Base-by-base conservation (phyloP, 2,113 vertebrate genomes). In the Murina feae region DNA sequence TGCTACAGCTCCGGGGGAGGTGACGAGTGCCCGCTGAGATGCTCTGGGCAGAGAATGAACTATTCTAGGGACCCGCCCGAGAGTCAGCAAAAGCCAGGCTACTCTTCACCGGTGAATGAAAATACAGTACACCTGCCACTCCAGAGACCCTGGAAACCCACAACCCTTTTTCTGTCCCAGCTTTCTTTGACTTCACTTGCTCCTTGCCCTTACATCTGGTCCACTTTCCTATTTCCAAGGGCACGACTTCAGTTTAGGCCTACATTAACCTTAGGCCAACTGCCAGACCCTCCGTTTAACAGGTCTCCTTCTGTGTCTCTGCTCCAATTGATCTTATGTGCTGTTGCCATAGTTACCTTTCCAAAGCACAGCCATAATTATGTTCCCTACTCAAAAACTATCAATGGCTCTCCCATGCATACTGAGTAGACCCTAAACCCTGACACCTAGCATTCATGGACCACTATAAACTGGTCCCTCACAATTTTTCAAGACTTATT, bases 21-120 rank as follows among this genome's bases (percentile, higher is more conserved):
- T 82, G 90, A 89, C 6, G 53, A 92, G 95, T 90, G 93, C 96
- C 95, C 13, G 9, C 85, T 47, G 95, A 96, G 97, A 93, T n/a
- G 82, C 92, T 93, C 89, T 86, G 83, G 86, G 93, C 84, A 97
- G 85, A 95, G 95, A 94, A 88, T 71, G 93, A 96, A 90, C 95
- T 95, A 91, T 97, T 97, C 95, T 95, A 76, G 82, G 92, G 91
- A 87, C 72, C 63, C 92, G 90, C 75, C 96, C 75, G 9, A 87
- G 71, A 95, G 92, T 96, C 90, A 96, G 96, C 92, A 92, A 94
- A 96, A 93, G 35, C 6, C 5, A 96, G 96, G 72, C 92, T 88
- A 81, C 81, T 63, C 80, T 86, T 86, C 7, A 75, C 39, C 0
- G 0, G 87, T 92, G 82, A 96, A 95, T 95, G 92, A 92, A 97